Evolutionary conservation across 2,113 vertebrate species (phyloP), one percentile per base, ranked within the genome.

Genomic region (Oreochromis spilurus): DNA sequence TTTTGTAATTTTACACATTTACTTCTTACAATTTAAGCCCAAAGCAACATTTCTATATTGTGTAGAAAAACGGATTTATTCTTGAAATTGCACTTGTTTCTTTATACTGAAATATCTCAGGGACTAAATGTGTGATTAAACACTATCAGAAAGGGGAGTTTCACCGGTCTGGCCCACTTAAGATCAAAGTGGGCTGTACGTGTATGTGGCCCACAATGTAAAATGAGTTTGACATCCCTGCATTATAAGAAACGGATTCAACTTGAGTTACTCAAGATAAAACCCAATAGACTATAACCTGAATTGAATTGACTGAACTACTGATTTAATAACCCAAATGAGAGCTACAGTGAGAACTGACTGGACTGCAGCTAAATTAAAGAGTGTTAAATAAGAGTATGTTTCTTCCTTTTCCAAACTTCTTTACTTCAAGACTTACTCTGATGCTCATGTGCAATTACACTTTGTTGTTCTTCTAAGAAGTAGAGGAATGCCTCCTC

Each of bases 401-500:
- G 10, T 40, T 52, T 86, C 36, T 83, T 83, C 16, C 50, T 34
- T 79, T 83, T 38, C 21, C 29, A 90, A 81, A 72, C 78, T 6
- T 54, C 45, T 70, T 48, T 9, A 82, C 67, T 40, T 40, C 38
- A 40, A 83, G 31, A 79, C 70, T 40, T 7, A 70, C 40, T 31
- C 21, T 54, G 26, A 11, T 19, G 26, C 72, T 53, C 26, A 31
- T 21, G 83, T 82, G 81, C 53, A 50, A 40, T 31, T 53, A 9
- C 19, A 55, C 58, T 81, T 65, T 67, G 72, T 48, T 54, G 62
- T 82, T 43, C 14, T 70, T 80, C 60, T 96, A 97, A 52, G 95
- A 96, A 9, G 95, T 96, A 19, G 96, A 96, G 6, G 96, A 96
- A 50, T 96, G 96, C 85, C 98, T 97, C 95, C 96, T 97, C 90